These are phyloP conservation scores for Sprattus sprattus DNA, from an alignment of 2,113 vertebrate genomes.

Conservation along the genomic window DNA sequence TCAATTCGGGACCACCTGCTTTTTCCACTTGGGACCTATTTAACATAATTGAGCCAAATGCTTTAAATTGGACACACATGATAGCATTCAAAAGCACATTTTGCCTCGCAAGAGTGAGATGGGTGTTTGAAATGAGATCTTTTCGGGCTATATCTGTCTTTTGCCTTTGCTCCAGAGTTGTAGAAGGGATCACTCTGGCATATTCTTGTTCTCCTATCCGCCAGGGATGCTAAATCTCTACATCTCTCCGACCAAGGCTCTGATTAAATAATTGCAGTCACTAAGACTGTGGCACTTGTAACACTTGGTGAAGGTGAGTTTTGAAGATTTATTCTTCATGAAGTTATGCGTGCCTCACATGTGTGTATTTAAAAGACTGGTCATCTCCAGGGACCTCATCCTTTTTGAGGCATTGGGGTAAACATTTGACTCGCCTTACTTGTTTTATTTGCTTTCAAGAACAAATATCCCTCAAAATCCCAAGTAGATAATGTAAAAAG, in stretches of 20 bases:
- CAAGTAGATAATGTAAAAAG: neutral
- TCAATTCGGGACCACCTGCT: conserved; percentile 61
- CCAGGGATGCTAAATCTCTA: neutral
- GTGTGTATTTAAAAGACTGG: neutral
- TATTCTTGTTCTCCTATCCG: conserved; percentile 18
- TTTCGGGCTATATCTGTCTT: conserved; percentile 28
- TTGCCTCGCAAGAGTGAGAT: conserved; percentile 32
- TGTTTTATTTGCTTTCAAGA: neutral
- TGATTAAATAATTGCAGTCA: neutral
- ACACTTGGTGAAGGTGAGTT: neutral
- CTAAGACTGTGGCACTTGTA: neutral
- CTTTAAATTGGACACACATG: conserved; percentile 62
- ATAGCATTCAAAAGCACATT: conserved; percentile 52
- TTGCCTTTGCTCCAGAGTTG: conserved; percentile 17
- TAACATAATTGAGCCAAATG: conserved; percentile 67
- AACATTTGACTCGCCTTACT: neutral
- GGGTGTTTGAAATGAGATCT: conserved; percentile 28
- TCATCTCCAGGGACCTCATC: neutral
- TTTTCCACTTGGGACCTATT: conserved; percentile 61
- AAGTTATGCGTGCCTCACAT: neutral
- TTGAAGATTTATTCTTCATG: neutral
- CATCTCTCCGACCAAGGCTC: neutral
- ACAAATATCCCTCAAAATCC: neutral
- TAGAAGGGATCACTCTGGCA: conserved; percentile 16
- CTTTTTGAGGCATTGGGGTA: neutral